phyloP scores from a whole-genome alignment of 2,888 invertebrate species.

The Hyposoter didymator region DNA sequence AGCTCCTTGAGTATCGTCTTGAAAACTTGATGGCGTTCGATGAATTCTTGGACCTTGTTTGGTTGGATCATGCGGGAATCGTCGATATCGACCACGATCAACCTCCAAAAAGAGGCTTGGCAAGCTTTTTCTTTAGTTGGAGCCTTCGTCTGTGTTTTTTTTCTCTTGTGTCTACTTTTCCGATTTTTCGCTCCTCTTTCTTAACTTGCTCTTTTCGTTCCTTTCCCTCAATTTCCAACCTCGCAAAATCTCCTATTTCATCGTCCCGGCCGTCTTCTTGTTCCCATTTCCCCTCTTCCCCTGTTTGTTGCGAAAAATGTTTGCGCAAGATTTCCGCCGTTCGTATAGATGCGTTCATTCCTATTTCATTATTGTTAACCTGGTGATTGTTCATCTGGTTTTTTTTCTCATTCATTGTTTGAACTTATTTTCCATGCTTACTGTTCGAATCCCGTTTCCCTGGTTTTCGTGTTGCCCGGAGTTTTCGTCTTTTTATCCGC shows the following conservation, averaged over 20 bases:
- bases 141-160: not conserved
- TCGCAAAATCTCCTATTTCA: not conserved
- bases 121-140: not conserved
- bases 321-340: not conserved
- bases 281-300: not conserved
- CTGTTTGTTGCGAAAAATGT: not conserved
- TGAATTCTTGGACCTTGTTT: not conserved
- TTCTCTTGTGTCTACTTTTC: too few species aligned
- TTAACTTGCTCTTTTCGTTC: too few species aligned
- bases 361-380: not conserved
- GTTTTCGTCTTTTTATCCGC: too few species aligned
- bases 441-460: too few species aligned
- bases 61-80: not conserved
- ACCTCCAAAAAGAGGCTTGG: not conserved
- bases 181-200: not conserved
- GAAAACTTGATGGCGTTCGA: not conserved
- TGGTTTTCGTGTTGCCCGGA: too few species aligned
- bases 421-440: too few species aligned
- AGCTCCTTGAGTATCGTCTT: not conserved
- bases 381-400: too few species aligned
- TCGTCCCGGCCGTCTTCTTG: not conserved
- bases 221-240: not conserved
- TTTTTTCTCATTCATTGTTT: too few species aligned
- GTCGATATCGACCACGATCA: not conserved
- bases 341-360: not conserved